phyloP scores from a whole-genome alignment of 2,797 vertebrate genomes.

The Thunnus albacares region DNA sequence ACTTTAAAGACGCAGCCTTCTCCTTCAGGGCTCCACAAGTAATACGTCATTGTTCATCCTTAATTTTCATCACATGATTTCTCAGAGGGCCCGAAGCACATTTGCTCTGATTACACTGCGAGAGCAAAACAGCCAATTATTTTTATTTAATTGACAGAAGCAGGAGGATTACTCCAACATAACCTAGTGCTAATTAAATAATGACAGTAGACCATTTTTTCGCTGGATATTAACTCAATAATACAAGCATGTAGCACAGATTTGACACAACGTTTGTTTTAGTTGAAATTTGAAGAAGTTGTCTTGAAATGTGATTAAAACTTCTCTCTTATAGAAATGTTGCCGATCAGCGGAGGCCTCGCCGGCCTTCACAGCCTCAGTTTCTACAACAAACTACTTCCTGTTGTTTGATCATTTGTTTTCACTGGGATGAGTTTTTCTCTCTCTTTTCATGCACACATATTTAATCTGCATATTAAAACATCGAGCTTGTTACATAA shows the following conservation, averaged over 20 bases:
- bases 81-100: conserved; percentile 16
- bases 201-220: not conserved
- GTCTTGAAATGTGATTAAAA: no score
- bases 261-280: not conserved
- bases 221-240: not conserved
- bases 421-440: no score
- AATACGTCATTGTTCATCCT: conserved; percentile 21
- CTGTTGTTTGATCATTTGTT: not conserved
- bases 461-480: no score
- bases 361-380: not conserved
- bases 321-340: no score
- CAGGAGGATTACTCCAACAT: not conserved
- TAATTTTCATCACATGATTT: conserved; percentile 4
- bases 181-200: conserved; percentile 30
- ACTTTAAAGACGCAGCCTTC: conserved; percentile 39
- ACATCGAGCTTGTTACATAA: no score
- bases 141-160: conserved; percentile 15
- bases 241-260: not conserved
- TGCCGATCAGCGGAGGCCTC: no score
- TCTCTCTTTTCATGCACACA: not conserved
- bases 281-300: not conserved
- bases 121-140: conserved; percentile 9
- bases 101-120: conserved; percentile 15
- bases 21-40: conserved; percentile 19
- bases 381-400: not conserved